Evolutionary conservation across 2,888 invertebrate genomes (phyloP), one percentile per base, ranked within the genome.

Genomic region (Bembecia ichneumoniformis): DNA sequence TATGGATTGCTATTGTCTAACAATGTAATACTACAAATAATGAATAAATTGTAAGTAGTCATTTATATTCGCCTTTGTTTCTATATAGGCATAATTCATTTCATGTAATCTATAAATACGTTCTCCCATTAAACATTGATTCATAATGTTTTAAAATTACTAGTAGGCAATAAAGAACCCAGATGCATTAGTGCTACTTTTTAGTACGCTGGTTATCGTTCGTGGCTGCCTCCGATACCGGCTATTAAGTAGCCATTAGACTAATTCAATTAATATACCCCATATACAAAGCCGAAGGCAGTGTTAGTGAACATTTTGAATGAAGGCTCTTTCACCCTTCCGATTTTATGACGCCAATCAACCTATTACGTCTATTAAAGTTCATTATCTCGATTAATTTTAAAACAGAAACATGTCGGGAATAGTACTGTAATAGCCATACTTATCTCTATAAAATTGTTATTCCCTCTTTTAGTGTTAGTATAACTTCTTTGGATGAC

Each of bases 301-400:
- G 35, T 44, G 40, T 48, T 47, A 28, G 28, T 28, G 46, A 50
- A 47, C 54, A 43, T 14, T 52, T 50, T 49, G 52, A 54, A 47
- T 46, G 45, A 48, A 9, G 44, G 34, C 46, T 48, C 43, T 47
- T 44, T 49, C 62, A 56, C 64, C 63, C 65, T 65, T 57, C 62
- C 53, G 65, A 68, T 77, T 80, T 80, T 80, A 81, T 67, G 74
- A 75, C 70, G 68, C 68, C 74, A 75, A 81, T 81, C 73, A 78
- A 70, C 58, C 68, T 60, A 77, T 78, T 78, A 78, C 60, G 57
- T 71, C 72, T 74, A 78, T 80, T 80, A 79, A 63, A 71, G 71
- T 63, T 69, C 68, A 75, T 76, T 73, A 74, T 65, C 59, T 55
- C 66, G 74, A 74, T 73, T 76, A 74, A 72, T 67, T 70, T 66